Evolutionary conservation across 2,888 invertebrate genomes (phyloP), one percentile per base, ranked within the genome.

Genomic region (Drosophila greeni): DNA sequence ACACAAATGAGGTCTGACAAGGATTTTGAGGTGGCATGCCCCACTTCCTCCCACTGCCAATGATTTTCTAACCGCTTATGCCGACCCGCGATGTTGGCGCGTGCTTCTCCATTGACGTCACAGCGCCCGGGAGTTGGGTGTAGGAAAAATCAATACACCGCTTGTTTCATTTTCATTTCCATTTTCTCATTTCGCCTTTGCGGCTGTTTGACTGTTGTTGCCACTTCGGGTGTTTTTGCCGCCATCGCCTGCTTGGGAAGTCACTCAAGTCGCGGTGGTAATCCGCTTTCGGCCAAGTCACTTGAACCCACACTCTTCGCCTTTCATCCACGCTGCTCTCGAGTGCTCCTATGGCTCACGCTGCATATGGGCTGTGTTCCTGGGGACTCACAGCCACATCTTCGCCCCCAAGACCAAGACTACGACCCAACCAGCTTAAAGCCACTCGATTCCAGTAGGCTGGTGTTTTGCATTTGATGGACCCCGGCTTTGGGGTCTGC

Each of bases 281-380:
- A 78, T 82, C 77, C 80, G 76, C 76, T 76, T 82, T 69, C 66
- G 80, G 74, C 45, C 59, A 79, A 78, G 73, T 70, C 75, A 75
- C 82, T 82, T 82, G 68, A 82, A 70, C 45, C 45, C 29, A 20
- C 29, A 20, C 29, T 31, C 20, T 73, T 77, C 76, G 73, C 82
- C 82, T 82, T 82, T 75, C 39, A 60, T 58, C 66, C 48, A 55
- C 37, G 40, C 34, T 37, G 54, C 39, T 56, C 56, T 58, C 40
- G 69, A 67, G 67, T 40, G 43, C 43, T 45, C 56, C 56, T 39
- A 33, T 36, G 66, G 73, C 60, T 58, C 45, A 77, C 40, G 61
- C 66, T 66, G 60, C 75, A 82, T 77, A 77, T 81, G 58, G 66
- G 82, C 60, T 68, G 72, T 60, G 54, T 61, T 59, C 36, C 40